A percentile compares a stretch with the other conserved stretches of the same genome.
Conservation (phyloP, 1,140 invertebrate species). For the Nixonia krombeini region DNA sequence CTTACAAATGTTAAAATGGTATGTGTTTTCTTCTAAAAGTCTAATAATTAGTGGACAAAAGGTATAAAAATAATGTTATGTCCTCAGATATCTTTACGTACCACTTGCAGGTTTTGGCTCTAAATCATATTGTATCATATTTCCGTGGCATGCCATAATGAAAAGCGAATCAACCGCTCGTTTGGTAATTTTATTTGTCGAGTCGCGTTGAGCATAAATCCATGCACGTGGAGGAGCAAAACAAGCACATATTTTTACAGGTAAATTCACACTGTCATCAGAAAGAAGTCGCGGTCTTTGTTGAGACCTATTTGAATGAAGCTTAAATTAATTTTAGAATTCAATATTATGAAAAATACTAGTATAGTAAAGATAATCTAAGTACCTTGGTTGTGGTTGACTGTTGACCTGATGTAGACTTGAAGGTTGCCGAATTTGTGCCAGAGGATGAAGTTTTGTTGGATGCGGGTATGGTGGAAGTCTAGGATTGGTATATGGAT, state of each 20-base stretch:
- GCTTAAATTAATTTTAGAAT: background rate
- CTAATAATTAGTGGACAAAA: too few species aligned
- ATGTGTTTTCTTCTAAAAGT: constrained; percentile 6
- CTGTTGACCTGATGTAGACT: constrained; percentile 69
- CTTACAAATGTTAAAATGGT: too few species aligned
- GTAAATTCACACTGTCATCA: constrained; percentile 76
- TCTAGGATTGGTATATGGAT: constrained; percentile 89
- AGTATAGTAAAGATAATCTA: constrained; percentile 11
- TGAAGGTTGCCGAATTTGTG: constrained; percentile 87
- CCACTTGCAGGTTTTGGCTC: constrained; percentile 83
- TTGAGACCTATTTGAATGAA: constrained; percentile 50
- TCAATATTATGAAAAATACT: too few species aligned
- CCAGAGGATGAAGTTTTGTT: constrained; percentile 82
- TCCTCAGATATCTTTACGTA: too few species aligned
- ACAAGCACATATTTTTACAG: constrained; percentile 81
- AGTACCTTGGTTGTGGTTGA: constrained; percentile 72
- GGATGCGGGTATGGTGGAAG: constrained; percentile 91
- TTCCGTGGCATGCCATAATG: constrained; percentile 90
- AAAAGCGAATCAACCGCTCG: constrained; percentile 87
- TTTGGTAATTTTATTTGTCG: constrained; percentile 71
- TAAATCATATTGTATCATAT: constrained; percentile 90
- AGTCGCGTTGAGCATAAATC: constrained; percentile 76
- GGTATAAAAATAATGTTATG: too few species aligned
- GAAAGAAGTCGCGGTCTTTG: constrained; percentile 78
- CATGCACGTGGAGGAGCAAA: constrained; percentile 84